These are phyloP conservation scores for Glaucomys volans DNA, from an alignment of 2,113 vertebrate genomes.

Conservation along the genomic window DNA sequence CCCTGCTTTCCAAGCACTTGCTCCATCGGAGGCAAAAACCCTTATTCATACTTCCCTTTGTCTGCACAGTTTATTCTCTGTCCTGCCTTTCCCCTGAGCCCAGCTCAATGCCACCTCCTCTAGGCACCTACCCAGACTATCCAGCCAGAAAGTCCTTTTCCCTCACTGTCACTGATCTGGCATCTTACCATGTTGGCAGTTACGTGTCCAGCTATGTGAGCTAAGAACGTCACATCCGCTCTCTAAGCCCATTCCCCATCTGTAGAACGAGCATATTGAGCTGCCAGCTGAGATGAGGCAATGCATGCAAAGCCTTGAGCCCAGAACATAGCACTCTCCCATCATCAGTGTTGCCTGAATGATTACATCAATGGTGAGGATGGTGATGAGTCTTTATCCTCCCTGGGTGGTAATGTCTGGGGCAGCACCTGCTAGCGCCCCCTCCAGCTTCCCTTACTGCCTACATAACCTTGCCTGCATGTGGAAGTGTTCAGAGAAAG, in stretches of 20 bases:
- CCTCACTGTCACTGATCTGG: background rate
- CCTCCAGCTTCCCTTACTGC: background rate
- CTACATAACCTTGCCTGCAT: background rate
- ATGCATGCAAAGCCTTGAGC: fast-evolving
- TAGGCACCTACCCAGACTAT: background rate
- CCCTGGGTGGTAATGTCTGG: background rate
- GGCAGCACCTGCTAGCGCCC: background rate
- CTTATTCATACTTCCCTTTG: background rate
- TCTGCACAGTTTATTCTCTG: background rate
- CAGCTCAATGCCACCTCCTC: background rate
- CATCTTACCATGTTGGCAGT: fast-evolving
- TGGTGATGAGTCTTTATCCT: background rate
- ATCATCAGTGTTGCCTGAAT: fast-evolving
- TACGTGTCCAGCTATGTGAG: background rate
- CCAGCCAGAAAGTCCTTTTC: background rate
- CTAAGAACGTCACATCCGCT: background rate
- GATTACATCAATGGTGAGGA: fast-evolving
- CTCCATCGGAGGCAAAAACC: background rate
- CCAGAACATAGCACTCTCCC: fast-evolving
- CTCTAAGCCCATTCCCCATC: background rate
- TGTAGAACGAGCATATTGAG: background rate
- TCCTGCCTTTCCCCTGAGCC: background rate
- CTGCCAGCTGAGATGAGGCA: background rate
- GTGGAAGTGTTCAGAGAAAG: background rate
- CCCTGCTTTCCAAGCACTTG: too few species aligned